Percentiles rank a stretch among this genome's conserved stretches.
phyloP scores from a whole-genome alignment of 2,797 vertebrate species.

The Cichlasoma orientale region DNA sequence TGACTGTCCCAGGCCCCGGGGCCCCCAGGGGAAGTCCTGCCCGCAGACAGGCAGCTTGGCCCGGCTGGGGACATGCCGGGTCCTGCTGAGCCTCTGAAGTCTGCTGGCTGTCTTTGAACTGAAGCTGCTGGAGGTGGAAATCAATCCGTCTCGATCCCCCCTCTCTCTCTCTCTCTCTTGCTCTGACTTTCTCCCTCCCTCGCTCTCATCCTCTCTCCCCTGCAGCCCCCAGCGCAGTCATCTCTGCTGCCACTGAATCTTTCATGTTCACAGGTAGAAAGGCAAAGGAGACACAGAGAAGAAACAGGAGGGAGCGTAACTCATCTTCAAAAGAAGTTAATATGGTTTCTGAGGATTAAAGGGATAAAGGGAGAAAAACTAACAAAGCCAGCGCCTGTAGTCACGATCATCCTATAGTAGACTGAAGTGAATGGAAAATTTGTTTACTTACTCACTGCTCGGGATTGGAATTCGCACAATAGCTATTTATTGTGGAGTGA shows the following conservation, averaged over 20 bases:
- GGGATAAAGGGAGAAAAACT: conserved; percentile 66
- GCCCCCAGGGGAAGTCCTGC: conserved; percentile 80
- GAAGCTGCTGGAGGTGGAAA: conserved; percentile 79
- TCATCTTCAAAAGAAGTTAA: conserved; percentile 78
- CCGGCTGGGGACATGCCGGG: conserved; percentile 77
- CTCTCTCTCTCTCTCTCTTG: conserved; percentile 17
- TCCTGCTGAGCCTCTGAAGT: conserved; percentile 82
- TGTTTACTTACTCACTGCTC: conserved; percentile 56
- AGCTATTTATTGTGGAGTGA: conserved; percentile 48
- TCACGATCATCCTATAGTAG: conserved; percentile 45
- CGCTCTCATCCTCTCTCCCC: conserved; percentile 34
- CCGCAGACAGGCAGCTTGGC: conserved; percentile 76
- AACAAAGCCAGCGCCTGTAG: conserved; percentile 66
- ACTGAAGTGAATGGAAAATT: conserved; percentile 45
- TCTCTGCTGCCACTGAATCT: conserved; percentile 57
- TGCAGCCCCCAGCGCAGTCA: conserved; percentile 55
- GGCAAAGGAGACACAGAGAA: conserved; percentile 56
- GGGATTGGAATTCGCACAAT: conserved; percentile 42
- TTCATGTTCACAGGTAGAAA: conserved; percentile 77
- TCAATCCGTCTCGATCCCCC: conserved; percentile 70
- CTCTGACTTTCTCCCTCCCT: conserved; percentile 1
- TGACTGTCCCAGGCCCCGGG: conserved; percentile 73
- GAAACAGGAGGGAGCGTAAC: conserved; percentile 60
- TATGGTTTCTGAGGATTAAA: conserved; percentile 75
- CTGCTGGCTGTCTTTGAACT: conserved; percentile 80